phyloP scores from a whole-genome alignment of 1,140 invertebrate species.

The Idris sp. region DNA sequence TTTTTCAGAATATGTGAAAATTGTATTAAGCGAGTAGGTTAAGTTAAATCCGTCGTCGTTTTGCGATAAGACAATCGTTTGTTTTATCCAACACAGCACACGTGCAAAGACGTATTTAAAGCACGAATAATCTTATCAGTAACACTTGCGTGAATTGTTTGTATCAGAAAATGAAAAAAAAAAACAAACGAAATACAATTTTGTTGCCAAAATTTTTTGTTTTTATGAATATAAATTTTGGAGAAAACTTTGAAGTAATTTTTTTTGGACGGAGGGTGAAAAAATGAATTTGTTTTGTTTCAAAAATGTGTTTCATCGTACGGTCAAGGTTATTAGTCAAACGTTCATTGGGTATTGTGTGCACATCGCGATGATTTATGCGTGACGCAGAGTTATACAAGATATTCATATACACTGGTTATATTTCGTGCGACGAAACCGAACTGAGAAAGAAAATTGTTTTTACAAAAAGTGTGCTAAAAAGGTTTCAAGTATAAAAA shows the following conservation, averaged over 20 bases:
- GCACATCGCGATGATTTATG: constrained; percentile 61
- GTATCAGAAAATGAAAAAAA: constrained; percentile 17
- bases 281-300: constrained; percentile 28
- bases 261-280: too few species aligned
- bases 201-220: too few species aligned
- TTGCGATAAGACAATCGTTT: constrained; percentile 57
- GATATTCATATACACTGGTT: constrained; percentile 54
- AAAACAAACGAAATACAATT: too few species aligned
- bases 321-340: constrained; percentile 56
- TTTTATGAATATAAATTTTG: too few species aligned
- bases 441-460: constrained; percentile 22
- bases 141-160: constrained; percentile 48
- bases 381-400: constrained; percentile 53
- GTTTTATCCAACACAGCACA: constrained; percentile 49
- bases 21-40: constrained; percentile 49
- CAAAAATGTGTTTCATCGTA: constrained; percentile 49
- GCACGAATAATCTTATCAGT: constrained; percentile 56
- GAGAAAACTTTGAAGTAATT: too few species aligned
- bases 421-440: constrained; percentile 45
- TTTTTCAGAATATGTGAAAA: constrained; percentile 34
- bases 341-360: constrained; percentile 55
- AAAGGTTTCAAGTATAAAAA: too few species aligned
- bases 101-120: constrained; percentile 56
- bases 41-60: constrained; percentile 52
- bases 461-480: neutral